Evolutionary conservation across 2,888 invertebrate species (phyloP).

Genomic region (Drosophila fulvimacula): DNA sequence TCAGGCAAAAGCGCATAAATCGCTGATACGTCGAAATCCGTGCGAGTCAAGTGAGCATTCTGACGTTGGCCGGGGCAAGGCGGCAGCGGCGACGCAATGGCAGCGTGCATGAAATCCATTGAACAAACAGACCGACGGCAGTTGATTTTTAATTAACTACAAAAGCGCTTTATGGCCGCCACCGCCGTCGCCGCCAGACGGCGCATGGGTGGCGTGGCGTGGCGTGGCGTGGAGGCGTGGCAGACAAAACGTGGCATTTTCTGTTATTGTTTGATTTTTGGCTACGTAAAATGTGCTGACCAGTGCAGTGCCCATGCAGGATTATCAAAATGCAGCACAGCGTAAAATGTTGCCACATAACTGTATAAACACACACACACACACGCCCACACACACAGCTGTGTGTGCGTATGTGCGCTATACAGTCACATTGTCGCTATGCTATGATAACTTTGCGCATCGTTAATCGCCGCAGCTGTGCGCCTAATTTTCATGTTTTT

Average conservation of each 20-base stretch:
- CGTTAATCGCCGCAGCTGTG: constrained; percentile 82
- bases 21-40: constrained; percentile 75
- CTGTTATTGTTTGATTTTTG: constrained; percentile 65
- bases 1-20: constrained; percentile 79
- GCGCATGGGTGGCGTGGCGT: neutral
- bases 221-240: neutral
- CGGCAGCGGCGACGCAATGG: constrained; percentile 37
- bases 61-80: neutral
- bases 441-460: constrained; percentile 82
- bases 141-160: constrained; percentile 85
- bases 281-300: constrained; percentile 57
- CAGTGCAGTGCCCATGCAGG: constrained; percentile 47
- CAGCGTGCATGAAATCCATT: constrained; percentile 85
- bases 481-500: constrained; percentile 72
- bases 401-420: neutral
- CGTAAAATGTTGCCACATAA: constrained; percentile 41
- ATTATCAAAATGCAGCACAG: constrained; percentile 61
- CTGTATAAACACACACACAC: constrained; percentile 19
- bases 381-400: neutral
- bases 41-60: constrained; percentile 8
- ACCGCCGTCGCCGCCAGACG: no score
- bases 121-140: constrained; percentile 85
- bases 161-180: constrained; percentile 73
- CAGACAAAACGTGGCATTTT: constrained; percentile 27
- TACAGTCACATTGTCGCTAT: constrained; percentile 12